A percentile compares a stretch with the other conserved stretches of the same genome.
Evolutionary conservation across 2,113 vertebrate genomes (phyloP).

Genomic region (Sturnira hondurensis): DNA sequence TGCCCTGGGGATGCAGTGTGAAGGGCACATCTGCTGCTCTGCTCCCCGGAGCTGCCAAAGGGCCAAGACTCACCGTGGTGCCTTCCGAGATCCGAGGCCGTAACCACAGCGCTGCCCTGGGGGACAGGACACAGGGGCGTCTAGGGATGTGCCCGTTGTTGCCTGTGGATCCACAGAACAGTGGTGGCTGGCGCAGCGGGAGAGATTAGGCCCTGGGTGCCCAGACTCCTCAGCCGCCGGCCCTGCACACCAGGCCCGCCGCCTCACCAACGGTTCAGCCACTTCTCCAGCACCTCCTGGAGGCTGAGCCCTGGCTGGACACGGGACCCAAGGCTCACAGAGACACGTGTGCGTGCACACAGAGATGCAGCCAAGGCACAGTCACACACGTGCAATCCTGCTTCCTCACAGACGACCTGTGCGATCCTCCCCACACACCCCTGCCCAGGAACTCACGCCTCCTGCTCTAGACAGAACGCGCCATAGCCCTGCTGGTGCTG

Average conservation of each 20-base stretch:
- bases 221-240: rapidly evolving
- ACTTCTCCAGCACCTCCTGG: neutral
- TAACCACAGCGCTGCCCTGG: neutral
- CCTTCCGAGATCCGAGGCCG: neutral
- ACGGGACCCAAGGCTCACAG: neutral
- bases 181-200: neutral
- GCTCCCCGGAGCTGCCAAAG: neutral
- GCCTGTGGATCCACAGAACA: slow-evolving; percentile 34
- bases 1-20: no score
- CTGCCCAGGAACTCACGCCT: no score
- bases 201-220: neutral
- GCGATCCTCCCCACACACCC: no score
- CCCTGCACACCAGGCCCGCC: neutral
- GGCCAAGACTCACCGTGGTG: neutral
- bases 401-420: neutral
- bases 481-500: neutral
- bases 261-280: rapidly evolving
- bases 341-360: rapidly evolving
- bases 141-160: neutral
- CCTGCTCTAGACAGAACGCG: neutral
- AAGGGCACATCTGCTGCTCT: neutral
- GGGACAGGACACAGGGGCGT: neutral
- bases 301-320: neutral
- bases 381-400: neutral
- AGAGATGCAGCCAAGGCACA: neutral